Percentiles rank a stretch among this genome's conserved stretches.
These are phyloP conservation scores for Strongylocentrotus purpuratus DNA, from an alignment of 35 echinoderm and acorn worm genomes.

Conservation along the genomic window DNA sequence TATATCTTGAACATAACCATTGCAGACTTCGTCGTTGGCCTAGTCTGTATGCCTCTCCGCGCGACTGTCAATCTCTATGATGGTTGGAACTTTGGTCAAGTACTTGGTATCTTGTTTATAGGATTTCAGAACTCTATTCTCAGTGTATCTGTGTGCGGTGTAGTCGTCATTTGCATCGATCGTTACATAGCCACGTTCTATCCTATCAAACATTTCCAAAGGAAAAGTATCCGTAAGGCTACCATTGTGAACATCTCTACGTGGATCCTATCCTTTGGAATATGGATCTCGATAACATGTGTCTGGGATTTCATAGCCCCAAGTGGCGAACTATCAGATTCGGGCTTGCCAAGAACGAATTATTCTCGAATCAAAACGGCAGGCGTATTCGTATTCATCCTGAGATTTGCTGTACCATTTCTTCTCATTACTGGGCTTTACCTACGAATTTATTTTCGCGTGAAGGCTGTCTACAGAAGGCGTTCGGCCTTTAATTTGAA, in stretches of 20 bases:
- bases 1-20: not conserved
- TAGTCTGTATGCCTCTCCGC: slow-evolving; percentile 35
- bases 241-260: not conserved
- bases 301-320: not conserved
- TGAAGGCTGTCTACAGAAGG: too few relatives aligned
- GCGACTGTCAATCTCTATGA: not conserved
- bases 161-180: too few relatives aligned
- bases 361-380: not conserved
- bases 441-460: too few relatives aligned
- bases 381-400: not conserved
- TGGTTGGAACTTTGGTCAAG: not conserved
- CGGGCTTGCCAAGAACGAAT: not conserved
- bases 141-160: not conserved
- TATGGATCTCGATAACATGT: not conserved
- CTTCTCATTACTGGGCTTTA: too few relatives aligned
- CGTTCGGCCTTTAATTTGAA: too few relatives aligned
- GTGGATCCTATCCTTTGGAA: slow-evolving; percentile 5
- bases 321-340: not conserved
- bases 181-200: not conserved
- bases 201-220: slow-evolving; percentile 38
- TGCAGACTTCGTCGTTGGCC: slow-evolving; percentile 33
- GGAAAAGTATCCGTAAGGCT: not conserved
- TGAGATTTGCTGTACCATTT: too few relatives aligned
- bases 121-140: not conserved
- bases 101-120: not conserved